Evolutionary conservation across 2,888 invertebrate species (phyloP).

Genomic region (Oegoconia quadripuncta): DNA sequence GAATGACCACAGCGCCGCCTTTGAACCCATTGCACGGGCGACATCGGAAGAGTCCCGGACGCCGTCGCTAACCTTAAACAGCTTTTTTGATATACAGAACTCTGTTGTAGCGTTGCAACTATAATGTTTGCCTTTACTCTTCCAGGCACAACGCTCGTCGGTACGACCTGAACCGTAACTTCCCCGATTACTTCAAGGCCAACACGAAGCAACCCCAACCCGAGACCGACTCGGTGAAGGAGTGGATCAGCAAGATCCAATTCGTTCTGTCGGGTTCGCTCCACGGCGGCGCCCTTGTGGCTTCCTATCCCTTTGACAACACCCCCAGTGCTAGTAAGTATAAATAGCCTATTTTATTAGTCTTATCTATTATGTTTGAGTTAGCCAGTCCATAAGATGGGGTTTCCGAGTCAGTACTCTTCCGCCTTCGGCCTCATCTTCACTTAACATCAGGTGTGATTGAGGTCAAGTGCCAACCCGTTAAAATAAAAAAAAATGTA

Average conservation of each 20-base stretch:
- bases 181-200: conserved; percentile 96
- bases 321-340: conserved; percentile 93
- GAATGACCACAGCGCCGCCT: too few relatives aligned
- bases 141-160: conserved; percentile 90
- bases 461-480: too few relatives aligned
- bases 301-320: conserved; percentile 98
- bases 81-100: too few relatives aligned
- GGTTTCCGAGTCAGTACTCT: not conserved
- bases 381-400: not conserved
- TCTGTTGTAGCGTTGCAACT: conserved; percentile 6
- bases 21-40: too few relatives aligned
- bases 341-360: too few relatives aligned
- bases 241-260: conserved; percentile 95
- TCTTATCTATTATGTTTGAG: too few relatives aligned
- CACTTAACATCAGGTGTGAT: too few relatives aligned
- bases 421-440: not conserved
- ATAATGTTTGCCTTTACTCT: conserved; percentile 3
- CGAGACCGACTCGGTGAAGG: conserved; percentile 96
- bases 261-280: conserved; percentile 96
- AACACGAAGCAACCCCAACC: conserved; percentile 93
- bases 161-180: conserved; percentile 96
- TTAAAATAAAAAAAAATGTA: too few relatives aligned
- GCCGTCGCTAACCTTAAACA: too few relatives aligned
- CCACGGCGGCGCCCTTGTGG: conserved; percentile 97
- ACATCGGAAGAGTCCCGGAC: too few relatives aligned